Base-by-base conservation (phyloP, 2,797 vertebrate genomes). In the Pseudotriccus pelzelni region DNA sequence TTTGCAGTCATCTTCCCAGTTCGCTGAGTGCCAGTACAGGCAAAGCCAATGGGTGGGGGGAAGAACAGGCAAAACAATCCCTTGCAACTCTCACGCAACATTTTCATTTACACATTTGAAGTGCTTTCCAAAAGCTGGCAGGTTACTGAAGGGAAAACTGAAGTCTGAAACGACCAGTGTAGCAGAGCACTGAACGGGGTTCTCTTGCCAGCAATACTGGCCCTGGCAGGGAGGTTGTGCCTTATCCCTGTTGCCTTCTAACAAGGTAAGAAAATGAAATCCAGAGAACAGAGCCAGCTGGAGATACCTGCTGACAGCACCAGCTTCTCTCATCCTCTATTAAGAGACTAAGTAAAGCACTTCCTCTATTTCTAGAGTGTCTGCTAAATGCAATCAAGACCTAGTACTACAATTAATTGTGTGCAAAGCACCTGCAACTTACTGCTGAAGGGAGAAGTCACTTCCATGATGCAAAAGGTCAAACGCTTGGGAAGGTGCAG, bases 371-470 rank as follows among this genome's bases (percentile, higher is more conserved):
- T 58, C 77, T 60, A 55, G 76, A 50, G 34, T 20, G 30, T 36
- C 84, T 92, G 74, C 70, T 89, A 80, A 91, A 77, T 46, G 75
- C 84, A 93, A 77, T 63, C 78, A 91, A 32, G 74, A 59, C 46
- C 36, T 41, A 32, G 27, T 27, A 50, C 23, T 74, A 59, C 39
- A 73, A 58, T 69, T 74, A 85, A 79, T 23, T 36, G 46, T 16
- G 37, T 77, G 28, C 63, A 64, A 53, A 77, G 77, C 50, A 84
- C 53, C 58, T 88, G 86, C 67, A 82, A 17, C 30, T 80, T 39
- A 14, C 24, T 68, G 84, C 72, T 49, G 34, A 34, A 43, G 52
- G 30, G 23, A 85, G 60, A 77, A 77, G 62, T 66, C 27, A 14
- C 25, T 83, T 64, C 56, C 1, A 1, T 55, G 66, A 69, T 5